Conservation (phyloP, 2,797 vertebrate genomes). For the Acanthurus leucopareius region DNA sequence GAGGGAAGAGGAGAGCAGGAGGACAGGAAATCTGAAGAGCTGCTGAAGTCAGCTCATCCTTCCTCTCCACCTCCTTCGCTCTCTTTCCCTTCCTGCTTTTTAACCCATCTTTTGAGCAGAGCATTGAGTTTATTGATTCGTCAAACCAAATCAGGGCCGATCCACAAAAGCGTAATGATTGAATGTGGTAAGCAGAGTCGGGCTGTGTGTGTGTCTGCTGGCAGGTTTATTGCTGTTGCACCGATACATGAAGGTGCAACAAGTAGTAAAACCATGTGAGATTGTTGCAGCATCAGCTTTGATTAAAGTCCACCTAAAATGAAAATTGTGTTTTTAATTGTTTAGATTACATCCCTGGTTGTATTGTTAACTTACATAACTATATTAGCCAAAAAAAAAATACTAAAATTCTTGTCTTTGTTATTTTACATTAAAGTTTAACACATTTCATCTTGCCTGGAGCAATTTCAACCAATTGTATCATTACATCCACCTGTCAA, state of each 20-base stretch:
- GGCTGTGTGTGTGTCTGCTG: neutral
- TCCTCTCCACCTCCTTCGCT: conserved; percentile 2
- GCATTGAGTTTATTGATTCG: conserved; percentile 49
- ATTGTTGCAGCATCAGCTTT: no score
- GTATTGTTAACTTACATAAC: no score
- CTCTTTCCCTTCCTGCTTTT: conserved; percentile 1
- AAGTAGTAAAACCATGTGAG: neutral
- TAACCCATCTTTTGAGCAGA: conserved; percentile 28
- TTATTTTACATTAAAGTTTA: no score
- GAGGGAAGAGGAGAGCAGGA: conserved; percentile 42
- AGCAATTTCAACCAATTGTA: no score
- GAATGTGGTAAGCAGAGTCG: neutral
- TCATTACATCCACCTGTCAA: no score
- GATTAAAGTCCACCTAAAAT: no score
- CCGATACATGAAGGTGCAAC: neutral
- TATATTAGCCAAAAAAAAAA: no score
- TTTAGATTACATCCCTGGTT: no score
- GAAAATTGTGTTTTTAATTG: no score
- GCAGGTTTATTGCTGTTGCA: neutral
- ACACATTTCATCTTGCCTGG: no score
- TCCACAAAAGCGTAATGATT: conserved; percentile 15
- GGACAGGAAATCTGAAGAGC: conserved; percentile 51
- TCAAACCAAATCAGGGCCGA: conserved; percentile 23
- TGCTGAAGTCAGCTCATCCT: conserved; percentile 72
- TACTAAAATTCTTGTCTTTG: no score